Conservation (phyloP, 2,888 invertebrate genomes). For the Rosalia funebris region DNA sequence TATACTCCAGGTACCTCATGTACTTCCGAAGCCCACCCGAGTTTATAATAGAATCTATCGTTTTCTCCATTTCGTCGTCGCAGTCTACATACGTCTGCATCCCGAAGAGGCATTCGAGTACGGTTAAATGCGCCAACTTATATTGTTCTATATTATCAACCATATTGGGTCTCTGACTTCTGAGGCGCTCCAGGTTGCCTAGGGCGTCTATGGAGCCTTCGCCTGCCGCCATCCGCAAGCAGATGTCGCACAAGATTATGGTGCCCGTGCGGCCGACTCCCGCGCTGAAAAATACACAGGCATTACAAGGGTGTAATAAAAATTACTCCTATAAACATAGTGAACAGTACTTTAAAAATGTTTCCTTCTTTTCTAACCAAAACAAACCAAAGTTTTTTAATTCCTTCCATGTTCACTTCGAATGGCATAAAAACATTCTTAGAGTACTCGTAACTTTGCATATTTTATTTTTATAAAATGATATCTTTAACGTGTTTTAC, state of each 20-base stretch:
- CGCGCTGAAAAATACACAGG: slow-evolving; percentile 61
- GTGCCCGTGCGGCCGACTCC: slow-evolving; percentile 73
- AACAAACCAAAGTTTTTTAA: too few species aligned
- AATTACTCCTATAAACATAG: too few species aligned
- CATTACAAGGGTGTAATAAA: background rate
- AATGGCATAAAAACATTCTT: too few species aligned
- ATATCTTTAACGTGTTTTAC: too few species aligned
- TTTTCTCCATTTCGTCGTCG: slow-evolving; percentile 52
- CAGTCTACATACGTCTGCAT: slow-evolving; percentile 60
- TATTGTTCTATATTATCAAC: slow-evolving; percentile 65
- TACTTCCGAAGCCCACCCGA: slow-evolving; percentile 53
- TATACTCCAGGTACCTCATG: slow-evolving; percentile 58
- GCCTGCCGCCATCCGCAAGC: slow-evolving; percentile 64
- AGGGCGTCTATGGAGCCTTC: slow-evolving; percentile 60
- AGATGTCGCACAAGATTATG: slow-evolving; percentile 69
- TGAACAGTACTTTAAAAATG: too few species aligned
- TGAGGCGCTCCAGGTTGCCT: slow-evolving; percentile 52
- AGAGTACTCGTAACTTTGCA: too few species aligned
- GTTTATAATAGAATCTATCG: slow-evolving; percentile 50
- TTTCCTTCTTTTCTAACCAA: too few species aligned
- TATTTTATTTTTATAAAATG: too few species aligned
- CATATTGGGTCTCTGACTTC: slow-evolving; percentile 60
- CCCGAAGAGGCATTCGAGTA: slow-evolving; percentile 62
- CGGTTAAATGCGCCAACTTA: slow-evolving; percentile 63
- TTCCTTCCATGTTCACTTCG: too few species aligned